Evolutionary conservation across 2,797 vertebrate genomes (phyloP).

Genomic region (Coluber constrictor): DNA sequence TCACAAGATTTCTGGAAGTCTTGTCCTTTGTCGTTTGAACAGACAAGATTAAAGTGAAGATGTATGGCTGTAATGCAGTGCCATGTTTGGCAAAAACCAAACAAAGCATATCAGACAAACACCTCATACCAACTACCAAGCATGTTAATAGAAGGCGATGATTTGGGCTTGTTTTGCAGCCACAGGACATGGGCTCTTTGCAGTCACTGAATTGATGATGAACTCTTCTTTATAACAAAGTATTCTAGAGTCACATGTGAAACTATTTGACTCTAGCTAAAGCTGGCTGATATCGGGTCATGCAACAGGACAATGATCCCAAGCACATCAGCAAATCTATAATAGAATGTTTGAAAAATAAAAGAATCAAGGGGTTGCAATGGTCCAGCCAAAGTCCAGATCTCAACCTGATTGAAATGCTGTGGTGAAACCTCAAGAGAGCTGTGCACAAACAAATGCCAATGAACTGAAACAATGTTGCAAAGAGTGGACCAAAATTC

Average conservation of each 20-base stretch:
- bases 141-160: neutral
- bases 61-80: neutral
- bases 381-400: neutral
- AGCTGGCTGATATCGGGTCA: neutral
- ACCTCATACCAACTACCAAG: neutral
- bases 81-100: neutral
- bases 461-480: too few species aligned
- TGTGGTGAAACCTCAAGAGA: neutral
- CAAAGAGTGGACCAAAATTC: too few species aligned
- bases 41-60: neutral
- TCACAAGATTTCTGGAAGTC: too few species aligned
- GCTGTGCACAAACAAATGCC: too few species aligned
- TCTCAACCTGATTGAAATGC: neutral
- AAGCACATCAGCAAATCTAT: neutral
- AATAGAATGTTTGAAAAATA: neutral
- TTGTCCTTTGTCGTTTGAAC: too few species aligned
- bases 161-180: neutral
- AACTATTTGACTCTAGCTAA: neutral
- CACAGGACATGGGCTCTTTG: neutral
- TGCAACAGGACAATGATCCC: neutral
- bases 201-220: neutral
- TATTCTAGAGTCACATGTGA: neutral
- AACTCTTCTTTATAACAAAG: neutral
- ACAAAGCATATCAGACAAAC: neutral
- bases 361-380: neutral